Percentiles rank a stretch among this genome's conserved stretches.
Evolutionary conservation across 2,888 invertebrate genomes (phyloP).

Genomic region (Dastarcus helophoroides): DNA sequence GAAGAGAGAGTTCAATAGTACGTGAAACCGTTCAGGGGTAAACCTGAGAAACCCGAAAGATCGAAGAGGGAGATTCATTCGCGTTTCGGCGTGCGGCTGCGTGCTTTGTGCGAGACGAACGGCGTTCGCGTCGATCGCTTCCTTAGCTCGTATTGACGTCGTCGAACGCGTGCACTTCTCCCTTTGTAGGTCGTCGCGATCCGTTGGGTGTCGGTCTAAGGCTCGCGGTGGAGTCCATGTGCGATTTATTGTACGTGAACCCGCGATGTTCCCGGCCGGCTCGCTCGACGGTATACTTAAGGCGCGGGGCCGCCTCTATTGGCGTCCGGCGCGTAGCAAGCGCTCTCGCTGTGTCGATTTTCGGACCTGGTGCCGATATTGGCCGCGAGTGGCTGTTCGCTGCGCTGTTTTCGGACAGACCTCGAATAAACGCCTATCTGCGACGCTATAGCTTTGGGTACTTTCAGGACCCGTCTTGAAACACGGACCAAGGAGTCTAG

Average conservation of each 20-base stretch:
- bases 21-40: conserved; percentile 38
- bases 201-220: conserved; percentile 41
- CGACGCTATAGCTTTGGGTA: conserved; percentile 33
- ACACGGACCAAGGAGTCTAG: conserved; percentile 66
- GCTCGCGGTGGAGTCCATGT: no score
- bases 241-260: conserved; percentile 8
- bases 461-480: conserved; percentile 60
- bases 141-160: conserved; percentile 11
- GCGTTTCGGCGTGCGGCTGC: conserved; percentile 15
- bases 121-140: conserved; percentile 14
- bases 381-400: conserved; percentile 10
- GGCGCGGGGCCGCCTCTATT: conserved; percentile 10
- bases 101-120: conserved; percentile 9
- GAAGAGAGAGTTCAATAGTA: conserved; percentile 42
- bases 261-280: conserved; percentile 14
- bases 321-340: conserved; percentile 22
- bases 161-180: conserved; percentile 34
- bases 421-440: conserved; percentile 21
- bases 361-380: conserved; percentile 15
- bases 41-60: conserved; percentile 27
- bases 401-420: conserved; percentile 18
- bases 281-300: conserved; percentile 15
- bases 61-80: conserved; percentile 22
- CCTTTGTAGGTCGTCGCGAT: conserved; percentile 44
- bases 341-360: conserved; percentile 24